Conservation (phyloP, 2,888 invertebrate species). For the Malachius bipustulatus region DNA sequence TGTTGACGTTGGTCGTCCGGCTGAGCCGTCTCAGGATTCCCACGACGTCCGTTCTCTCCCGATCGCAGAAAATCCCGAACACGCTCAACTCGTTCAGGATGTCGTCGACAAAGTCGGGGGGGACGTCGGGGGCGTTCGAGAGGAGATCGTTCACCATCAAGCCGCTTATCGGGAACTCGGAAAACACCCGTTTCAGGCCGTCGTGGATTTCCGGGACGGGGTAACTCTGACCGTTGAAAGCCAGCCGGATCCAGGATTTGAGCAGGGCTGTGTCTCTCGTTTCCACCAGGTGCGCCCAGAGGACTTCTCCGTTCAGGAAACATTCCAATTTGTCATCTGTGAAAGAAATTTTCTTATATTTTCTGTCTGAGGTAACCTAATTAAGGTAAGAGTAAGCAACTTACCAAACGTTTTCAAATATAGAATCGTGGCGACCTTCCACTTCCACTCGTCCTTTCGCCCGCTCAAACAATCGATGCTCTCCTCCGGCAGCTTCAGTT, state of each 20-base stretch:
- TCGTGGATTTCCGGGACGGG: constrained; percentile 32
- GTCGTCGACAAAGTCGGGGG: constrained; percentile 45
- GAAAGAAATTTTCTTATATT: constrained; percentile 22
- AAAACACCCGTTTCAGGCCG: constrained; percentile 41
- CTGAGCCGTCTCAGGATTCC: constrained; percentile 49
- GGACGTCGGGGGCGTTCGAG: constrained; percentile 40
- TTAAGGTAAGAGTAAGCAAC: constrained; percentile 20
- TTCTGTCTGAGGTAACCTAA: no score
- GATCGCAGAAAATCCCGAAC: constrained; percentile 51
- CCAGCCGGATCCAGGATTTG: constrained; percentile 48
- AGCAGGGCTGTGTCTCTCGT: constrained; percentile 48
- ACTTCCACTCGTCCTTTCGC: constrained; percentile 43
- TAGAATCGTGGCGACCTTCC: constrained; percentile 43
- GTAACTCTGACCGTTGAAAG: constrained; percentile 25
- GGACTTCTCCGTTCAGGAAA: constrained; percentile 40
- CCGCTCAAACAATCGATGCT: constrained; percentile 23
- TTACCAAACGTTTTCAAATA: constrained; percentile 48
- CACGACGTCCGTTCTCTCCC: constrained; percentile 45
- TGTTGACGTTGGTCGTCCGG: constrained; percentile 42
- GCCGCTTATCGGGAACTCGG: constrained; percentile 43
- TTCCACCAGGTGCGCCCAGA: constrained; percentile 51
- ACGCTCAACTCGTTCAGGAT: constrained; percentile 48
- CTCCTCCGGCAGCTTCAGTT: constrained; percentile 18
- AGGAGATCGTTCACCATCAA: constrained; percentile 46
- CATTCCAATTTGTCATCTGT: constrained; percentile 42